Percentiles rank a stretch among this genome's conserved stretches.
Evolutionary conservation across 2,113 vertebrate genomes (phyloP).

Genomic region (human): GRCh38 chr17:74885501-74886000

Average conservation of each 20-base stretch:
- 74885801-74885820: background rate
- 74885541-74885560: background rate
- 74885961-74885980: too few relatives aligned
- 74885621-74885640: background rate
- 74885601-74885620: fast-evolving
- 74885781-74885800: background rate
- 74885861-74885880: background rate
- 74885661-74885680: too few relatives aligned
- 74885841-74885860: background rate
- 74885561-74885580: background rate
- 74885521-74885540: background rate
- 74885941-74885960: too few relatives aligned
- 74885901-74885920: background rate
- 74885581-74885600: background rate
- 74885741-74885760: fast-evolving
- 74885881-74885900: background rate
- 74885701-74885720: background rate
- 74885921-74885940: background rate
- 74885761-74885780: background rate
- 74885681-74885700: background rate
- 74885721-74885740: background rate
- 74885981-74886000: too few relatives aligned
- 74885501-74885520: background rate
- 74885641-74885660: background rate
- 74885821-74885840: background rate